Base-by-base conservation (phyloP, 2,888 invertebrate genomes). In the Homarus gammarus region DNA sequence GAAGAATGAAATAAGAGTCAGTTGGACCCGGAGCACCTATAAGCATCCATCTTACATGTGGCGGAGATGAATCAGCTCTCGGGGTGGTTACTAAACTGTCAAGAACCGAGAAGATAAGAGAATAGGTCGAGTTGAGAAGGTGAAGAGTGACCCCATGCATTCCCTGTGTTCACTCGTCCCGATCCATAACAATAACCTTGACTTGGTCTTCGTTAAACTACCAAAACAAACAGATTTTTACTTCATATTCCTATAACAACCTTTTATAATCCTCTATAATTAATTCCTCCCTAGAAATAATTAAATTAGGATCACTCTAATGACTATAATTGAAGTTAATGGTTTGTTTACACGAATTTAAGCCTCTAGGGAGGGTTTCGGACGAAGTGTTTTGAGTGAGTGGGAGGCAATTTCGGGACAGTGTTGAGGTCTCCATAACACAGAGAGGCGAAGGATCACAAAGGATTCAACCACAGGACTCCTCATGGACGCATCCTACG, bases 351-450 rank as follows among this genome's bases (percentile, higher is more conserved):
- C 44, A 22, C 6, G 31, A 15, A 18, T 15, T 2, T n/a, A 36
- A 70, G 70, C 33, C 70, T 31, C 70, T n/a, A 31, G 31, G 15
- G 70, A 70, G 38, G 22, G 15, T 6, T 73, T 27, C 1, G 73
- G 73, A 3, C 73, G 73, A 12, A 18, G 73, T 36, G 18, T 18
- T 73, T 73, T 38, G 36, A 40, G 73, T 31, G 51, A 27, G 78
- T 51, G 51, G 33, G 33, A 51, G 78, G 78, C 78, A 49, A 78
- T 78, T 51, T 78, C 51, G 78, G 51, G 78, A 51, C 51, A 51
- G 78, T 78, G 78, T 78, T 78, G 78, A 78, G 51, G 78, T 33
- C 78, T 51, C 78, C 78, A 78, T 78, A 78, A 78, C 51, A 78
- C 78, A 27, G 78, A 18, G 51, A 44, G 56, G 44, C 6, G 44